Base-by-base conservation (phyloP, 2,113 vertebrate genomes). In the Recurvirostra avosetta region DNA sequence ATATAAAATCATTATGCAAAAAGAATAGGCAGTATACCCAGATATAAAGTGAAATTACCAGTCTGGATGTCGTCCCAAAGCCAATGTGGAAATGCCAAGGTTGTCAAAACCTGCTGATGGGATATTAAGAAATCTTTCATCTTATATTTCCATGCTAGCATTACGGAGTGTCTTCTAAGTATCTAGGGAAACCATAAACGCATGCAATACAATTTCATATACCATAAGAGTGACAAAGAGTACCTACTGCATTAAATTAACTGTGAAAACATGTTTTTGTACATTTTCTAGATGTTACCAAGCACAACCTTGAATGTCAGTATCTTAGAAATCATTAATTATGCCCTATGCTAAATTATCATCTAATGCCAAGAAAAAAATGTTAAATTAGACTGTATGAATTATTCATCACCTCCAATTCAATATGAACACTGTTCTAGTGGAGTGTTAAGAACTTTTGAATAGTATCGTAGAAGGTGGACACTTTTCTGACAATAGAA, bases 351-450 rank as follows among this genome's bases (percentile, higher is more conserved):
- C 49, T 94, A 92, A 97, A 97, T 85, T 86, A 79, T 76, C 20
- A 84, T 88, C 59, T 92, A 61, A 47, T 65, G 38, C 40, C 43
- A 84, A 92, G 70, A 87, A 72, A 85, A 92, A 71, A 87, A 50
- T 9, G 15, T 49, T 94, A 73, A 94, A 92, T 81, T 81, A 47
- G 49, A 50, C 53, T 86, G 7, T 67, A 68, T 93, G 36, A 89
- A 96, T 94, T 96, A 96, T 97, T 97, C 68, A 92, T 92, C 8
- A 56, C 53, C 29, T 82, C 30, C 20, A 90, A 78, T 96, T 97
- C 75, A 83, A 93, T 74, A 96, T 45, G 40, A 94, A 52, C 30
- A 59, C 50, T 86, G 26, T 83, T 95, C 36, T 58, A 83, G 74
- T 61, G 96, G 40, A 63, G 84, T 88, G 34, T 84, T 92, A 92